phyloP scores from a whole-genome alignment of 2,888 invertebrate species.

The Alcis repandata region DNA sequence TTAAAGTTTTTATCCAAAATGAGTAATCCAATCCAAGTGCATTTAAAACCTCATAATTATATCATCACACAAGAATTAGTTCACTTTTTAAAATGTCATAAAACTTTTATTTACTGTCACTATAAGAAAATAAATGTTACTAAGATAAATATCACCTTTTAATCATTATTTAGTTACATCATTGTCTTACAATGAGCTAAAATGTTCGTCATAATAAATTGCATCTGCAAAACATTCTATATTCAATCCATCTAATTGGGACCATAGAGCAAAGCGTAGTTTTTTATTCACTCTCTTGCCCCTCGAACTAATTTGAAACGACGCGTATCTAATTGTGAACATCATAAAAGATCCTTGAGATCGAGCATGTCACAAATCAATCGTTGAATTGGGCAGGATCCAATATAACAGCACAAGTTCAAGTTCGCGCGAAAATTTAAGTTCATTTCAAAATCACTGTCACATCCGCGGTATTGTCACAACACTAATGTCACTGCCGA shows the following conservation, averaged over 20 bases:
- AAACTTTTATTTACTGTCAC: slow-evolving; percentile 26
- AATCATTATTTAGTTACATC: slow-evolving; percentile 48
- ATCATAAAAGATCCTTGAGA: slow-evolving; percentile 77
- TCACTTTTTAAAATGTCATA: slow-evolving; percentile 15
- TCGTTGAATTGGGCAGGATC: slow-evolving; percentile 64
- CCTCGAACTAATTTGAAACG: slow-evolving; percentile 74
- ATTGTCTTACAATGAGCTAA: slow-evolving; percentile 38
- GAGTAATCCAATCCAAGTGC: slow-evolving; percentile 28
- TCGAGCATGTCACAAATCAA: slow-evolving; percentile 79
- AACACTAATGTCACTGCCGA: slow-evolving; percentile 66
- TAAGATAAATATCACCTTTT: slow-evolving; percentile 46
- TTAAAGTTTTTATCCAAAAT: slow-evolving; percentile 8
- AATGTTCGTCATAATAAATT: slow-evolving; percentile 43
- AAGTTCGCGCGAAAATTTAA: slow-evolving; percentile 76
- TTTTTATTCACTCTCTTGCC: slow-evolving; percentile 79
- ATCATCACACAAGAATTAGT: slow-evolving; percentile 17
- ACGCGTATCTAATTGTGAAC: slow-evolving; percentile 80
- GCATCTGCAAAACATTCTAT: slow-evolving; percentile 26
- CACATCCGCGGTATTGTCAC: slow-evolving; percentile 54
- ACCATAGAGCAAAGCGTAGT: slow-evolving; percentile 44
- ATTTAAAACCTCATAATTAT: slow-evolving; percentile 12
- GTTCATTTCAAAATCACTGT: slow-evolving; percentile 55
- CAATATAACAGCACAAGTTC: slow-evolving; percentile 64
- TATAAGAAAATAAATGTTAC: slow-evolving; percentile 40
- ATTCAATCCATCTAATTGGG: slow-evolving; percentile 25